Evolutionary conservation across 2,888 invertebrate species (phyloP), one percentile per base, ranked within the genome.

Genomic region (Drosophila suboccidentalis): DNA sequence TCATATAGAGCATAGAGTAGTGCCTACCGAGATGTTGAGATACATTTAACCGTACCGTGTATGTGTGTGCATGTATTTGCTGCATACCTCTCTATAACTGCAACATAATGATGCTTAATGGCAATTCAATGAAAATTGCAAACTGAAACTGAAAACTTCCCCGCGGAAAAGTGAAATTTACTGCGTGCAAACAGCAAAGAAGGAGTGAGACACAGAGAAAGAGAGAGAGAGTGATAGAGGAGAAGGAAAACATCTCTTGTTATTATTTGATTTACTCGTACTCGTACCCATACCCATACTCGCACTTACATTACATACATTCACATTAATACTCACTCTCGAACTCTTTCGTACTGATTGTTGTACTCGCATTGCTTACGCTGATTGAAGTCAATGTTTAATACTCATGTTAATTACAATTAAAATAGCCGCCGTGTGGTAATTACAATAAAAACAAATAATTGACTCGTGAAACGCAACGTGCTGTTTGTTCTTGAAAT

Each of bases 81-180:
- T 19, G 53, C 43, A 38, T 43, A 71, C 53, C 54, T 11, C 68
- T 50, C 50, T 15, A 19, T 32, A 32, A 70, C 59, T 60, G 62
- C 77, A 71, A 54, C 67, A 68, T 76, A 77, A 76, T 76, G 41
- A 77, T 43, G 60, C n/a, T 62, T 68, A 75, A 68, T 73, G 49
- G 72, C 72, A 75, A 70, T 75, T 79, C 72, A 78, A 79, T 78
- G 78, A 70, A 79, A 75, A 69, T 47, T 38, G 58, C 62, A 66
- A 68, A 66, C 55, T 75, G 68, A 78, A 78, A 65, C 50, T 67
- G 75, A 70, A 76, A 70, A 55, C 75, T 69, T 59, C 60, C 54
- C 62, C 63, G 62, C 61, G 65, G 46, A 75, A 67, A 75, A 79
- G 73, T 79, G 75, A 75, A 71, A 75, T 76, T 71, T 53, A 46